Evolutionary conservation across 2,797 vertebrate species (phyloP), one percentile per base, ranked within the genome.

Genomic region (Paguma larvata): DNA sequence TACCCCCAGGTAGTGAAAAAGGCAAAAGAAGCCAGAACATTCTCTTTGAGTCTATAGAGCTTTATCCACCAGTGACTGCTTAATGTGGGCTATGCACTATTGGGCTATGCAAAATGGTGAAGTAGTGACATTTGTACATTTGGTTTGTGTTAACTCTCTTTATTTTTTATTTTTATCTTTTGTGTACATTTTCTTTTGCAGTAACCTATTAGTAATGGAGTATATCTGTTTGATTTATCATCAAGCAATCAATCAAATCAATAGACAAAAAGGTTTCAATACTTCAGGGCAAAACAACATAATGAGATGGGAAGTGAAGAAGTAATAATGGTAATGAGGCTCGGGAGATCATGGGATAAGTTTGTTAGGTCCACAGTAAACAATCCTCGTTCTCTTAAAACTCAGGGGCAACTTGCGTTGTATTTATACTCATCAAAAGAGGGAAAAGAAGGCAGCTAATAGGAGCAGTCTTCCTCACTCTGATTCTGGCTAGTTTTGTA

Each of bases 301-400:
- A 32, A n/a, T 48, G 27, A 65, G 80, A 53, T 88, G n/a, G 34
- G 75, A 88, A 80, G 30, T 59, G 73, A 90, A 75, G 32, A n/a
- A 32, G n/a, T 75, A 86, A 83, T 25, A 85, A 48, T 3, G 12
- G 12, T 48, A 59, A 68, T 78, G 41, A 72, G 21, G 72, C 56
- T 97, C 38, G 73, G 14, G 38, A 87, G 46, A 75, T 70, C 78
- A 85, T 67, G 51, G 90, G 32, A 79, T 48, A 53, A 75, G n/a
- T 70, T 89, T 78, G 23, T 91, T 94, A 59, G 85, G 10, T n/a
- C 48, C 38, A 27, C 67, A 84, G 72, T 91, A 85, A 94, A 88
- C 32, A 62, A 59, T 38, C 30, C 21, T 78, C 84, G n/a, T 32
- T 89, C 25, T 93, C 73, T 89, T 93, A 32, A 83, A 86, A 51